A percentile compares a stretch with the other conserved stretches of the same genome.
These are phyloP conservation scores for Drosophila niveifrons DNA, from an alignment of 2,888 invertebrate species.

Conservation along the genomic window DNA sequence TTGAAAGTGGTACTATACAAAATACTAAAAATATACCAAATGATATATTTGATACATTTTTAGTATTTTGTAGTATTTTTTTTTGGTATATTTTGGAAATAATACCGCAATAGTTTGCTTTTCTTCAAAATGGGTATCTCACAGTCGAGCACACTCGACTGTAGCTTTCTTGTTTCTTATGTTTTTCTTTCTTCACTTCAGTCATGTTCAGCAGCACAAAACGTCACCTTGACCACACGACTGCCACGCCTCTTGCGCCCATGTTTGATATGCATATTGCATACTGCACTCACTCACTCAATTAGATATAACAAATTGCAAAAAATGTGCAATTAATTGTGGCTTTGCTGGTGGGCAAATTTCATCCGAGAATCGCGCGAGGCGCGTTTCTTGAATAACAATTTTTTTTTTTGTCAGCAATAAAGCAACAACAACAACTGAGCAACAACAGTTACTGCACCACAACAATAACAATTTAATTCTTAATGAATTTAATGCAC, in stretches of 20 bases:
- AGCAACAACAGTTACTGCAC: constrained; percentile 12
- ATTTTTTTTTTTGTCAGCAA: constrained; percentile 57
- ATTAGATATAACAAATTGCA: constrained; percentile 58
- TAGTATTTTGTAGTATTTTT: too few relatives aligned
- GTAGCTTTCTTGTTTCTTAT: background rate
- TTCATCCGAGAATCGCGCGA: constrained; percentile 46
- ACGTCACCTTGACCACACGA: constrained; percentile 32
- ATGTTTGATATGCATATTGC: constrained; percentile 50
- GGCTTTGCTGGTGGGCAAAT: constrained; percentile 59
- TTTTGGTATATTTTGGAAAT: too few relatives aligned
- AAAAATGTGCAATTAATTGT: constrained; percentile 51
- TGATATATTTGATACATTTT: too few relatives aligned
- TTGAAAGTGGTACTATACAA: too few relatives aligned
- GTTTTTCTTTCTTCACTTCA: background rate
- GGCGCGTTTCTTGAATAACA: constrained; percentile 73
- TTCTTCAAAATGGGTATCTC: too few relatives aligned
- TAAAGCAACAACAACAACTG: constrained; percentile 16
- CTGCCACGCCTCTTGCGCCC: constrained; percentile 22
- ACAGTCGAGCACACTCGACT: too few relatives aligned
- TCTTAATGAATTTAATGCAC: constrained; percentile 58
- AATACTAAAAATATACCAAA: too few relatives aligned
- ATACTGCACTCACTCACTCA: constrained; percentile 59
- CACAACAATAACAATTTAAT: constrained; percentile 37
- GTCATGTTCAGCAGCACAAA: constrained; percentile 7
- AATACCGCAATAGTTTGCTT: too few relatives aligned